A percentile compares a stretch with the other conserved stretches of the same genome.
phyloP scores from a whole-genome alignment of 2,888 invertebrate species.

The Trachelus troglodyta region DNA sequence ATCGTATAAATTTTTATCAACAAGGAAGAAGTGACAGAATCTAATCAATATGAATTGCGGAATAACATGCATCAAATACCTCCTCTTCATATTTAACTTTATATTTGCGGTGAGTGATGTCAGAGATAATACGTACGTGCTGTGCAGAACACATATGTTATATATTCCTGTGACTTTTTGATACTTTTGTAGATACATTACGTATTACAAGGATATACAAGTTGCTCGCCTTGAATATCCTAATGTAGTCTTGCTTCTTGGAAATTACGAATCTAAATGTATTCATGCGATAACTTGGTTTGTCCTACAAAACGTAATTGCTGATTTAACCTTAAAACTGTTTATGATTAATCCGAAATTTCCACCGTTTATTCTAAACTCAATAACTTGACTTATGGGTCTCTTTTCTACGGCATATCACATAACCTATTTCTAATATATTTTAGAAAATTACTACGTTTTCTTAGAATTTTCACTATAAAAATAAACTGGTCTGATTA shows the following conservation, averaged over 20 bases:
- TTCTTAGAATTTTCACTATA: too few species aligned
- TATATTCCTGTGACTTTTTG: not conserved
- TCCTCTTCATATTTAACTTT: constrained; percentile 84
- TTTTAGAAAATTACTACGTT: too few species aligned
- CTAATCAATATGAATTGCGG: constrained; percentile 67
- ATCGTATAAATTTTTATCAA: not conserved
- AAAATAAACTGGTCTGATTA: not conserved
- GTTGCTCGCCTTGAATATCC: not conserved
- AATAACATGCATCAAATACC: constrained; percentile 83
- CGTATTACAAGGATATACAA: not conserved
- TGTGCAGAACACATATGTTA: not conserved
- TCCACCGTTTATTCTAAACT: too few species aligned
- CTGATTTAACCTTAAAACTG: not conserved
- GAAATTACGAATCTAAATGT: not conserved
- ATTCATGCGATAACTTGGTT: not conserved
- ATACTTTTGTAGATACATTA: not conserved
- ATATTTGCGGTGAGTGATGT: constrained; percentile 78
- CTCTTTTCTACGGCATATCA: too few species aligned
- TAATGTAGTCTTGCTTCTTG: not conserved
- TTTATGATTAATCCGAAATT: not conserved
- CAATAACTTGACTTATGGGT: too few species aligned
- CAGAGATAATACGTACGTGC: not conserved
- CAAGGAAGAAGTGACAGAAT: not conserved
- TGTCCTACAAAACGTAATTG: not conserved
- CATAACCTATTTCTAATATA: too few species aligned